Percentiles rank a stretch among this genome's conserved stretches.
phyloP scores from a whole-genome alignment of 2,888 invertebrate genomes.

The Camptogramma bilineatum region DNA sequence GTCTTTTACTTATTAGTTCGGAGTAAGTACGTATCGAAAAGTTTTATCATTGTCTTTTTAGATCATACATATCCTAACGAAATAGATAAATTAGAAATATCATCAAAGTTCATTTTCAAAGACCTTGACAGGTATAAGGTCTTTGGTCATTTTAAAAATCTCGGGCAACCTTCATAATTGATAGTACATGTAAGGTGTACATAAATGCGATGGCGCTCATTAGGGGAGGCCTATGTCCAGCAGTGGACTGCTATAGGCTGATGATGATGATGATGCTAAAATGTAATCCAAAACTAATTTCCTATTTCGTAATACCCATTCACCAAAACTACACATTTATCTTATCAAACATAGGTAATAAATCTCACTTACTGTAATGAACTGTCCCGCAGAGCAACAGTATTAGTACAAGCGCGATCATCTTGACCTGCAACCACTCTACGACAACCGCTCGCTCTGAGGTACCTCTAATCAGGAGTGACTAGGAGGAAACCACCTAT shows the following conservation, averaged over 20 bases:
- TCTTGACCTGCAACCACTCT: constrained; percentile 22
- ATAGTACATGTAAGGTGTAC: not conserved
- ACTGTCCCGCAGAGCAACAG: constrained; percentile 60
- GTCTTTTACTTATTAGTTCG: too few relatives aligned
- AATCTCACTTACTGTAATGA: constrained; percentile 59
- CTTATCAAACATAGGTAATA: constrained; percentile 29
- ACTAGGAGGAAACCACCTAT: constrained; percentile 38
- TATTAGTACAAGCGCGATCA: constrained; percentile 38
- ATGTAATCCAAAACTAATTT: not conserved
- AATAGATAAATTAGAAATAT: too few relatives aligned
- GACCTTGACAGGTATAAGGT: too few relatives aligned
- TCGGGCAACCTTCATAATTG: too few relatives aligned
- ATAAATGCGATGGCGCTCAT: too few relatives aligned
- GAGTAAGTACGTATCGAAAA: too few relatives aligned
- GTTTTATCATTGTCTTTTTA: too few relatives aligned
- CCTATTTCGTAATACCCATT: not conserved
- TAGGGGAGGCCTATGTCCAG: too few relatives aligned
- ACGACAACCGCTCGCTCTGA: constrained; percentile 9
- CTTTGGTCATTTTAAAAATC: too few relatives aligned
- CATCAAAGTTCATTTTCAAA: too few relatives aligned
- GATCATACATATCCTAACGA: too few relatives aligned
- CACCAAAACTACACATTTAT: not conserved
- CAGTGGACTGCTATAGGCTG: not conserved
- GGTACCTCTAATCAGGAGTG: constrained; percentile 13
- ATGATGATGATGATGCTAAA: too few relatives aligned